Evolutionary conservation across 2,888 invertebrate genomes (phyloP), one percentile per base, ranked within the genome.

Genomic region (Idaea aversata): DNA sequence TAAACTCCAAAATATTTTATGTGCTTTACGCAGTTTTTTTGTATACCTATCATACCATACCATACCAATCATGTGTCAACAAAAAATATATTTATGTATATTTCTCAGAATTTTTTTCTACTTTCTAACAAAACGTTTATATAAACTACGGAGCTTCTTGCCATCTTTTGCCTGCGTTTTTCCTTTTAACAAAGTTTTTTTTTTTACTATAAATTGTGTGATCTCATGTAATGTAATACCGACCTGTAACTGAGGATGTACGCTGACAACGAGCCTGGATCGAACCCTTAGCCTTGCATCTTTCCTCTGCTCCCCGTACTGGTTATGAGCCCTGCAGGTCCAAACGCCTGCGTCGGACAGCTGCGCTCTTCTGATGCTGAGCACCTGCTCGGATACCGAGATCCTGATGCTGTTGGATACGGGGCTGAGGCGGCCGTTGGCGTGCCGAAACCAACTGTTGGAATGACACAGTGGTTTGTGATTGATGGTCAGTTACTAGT

Each of bases 261-360:
- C 94, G 68, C 94, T 94, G 34, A 95, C 95, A 0, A 94, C 93
- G 38, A 96, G 92, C 68, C 95, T 91, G 62, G 95, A 94, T 34
- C 94, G 94, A 57, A 96, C 95, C 25, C 93, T 91, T 34, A 97
- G 89, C 66, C 94, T 89, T 4, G 95, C 94, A 75, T 95, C 95
- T 34, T 95, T 90, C 57, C 95, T 88, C 84, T 96, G 95, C 79
- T 95, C 95, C 0, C 97, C 97, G 72, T 95, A 94, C 79, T 94
- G 94, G 87, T 97, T 97, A 82, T 95, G 95, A 10, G 95, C 96
- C 60, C 95, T 93, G 84, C 97, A 97, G 57, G 95, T 94, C 94
- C 97, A 97, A 65, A 94, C 90, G 5, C 96, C 97, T 3, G 93
- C 94, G 83, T 97, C 96, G 34, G 94, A 92, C 0, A 93, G 88